Base-by-base conservation (phyloP, 2,888 invertebrate species). In the Resseliella maxima region DNA sequence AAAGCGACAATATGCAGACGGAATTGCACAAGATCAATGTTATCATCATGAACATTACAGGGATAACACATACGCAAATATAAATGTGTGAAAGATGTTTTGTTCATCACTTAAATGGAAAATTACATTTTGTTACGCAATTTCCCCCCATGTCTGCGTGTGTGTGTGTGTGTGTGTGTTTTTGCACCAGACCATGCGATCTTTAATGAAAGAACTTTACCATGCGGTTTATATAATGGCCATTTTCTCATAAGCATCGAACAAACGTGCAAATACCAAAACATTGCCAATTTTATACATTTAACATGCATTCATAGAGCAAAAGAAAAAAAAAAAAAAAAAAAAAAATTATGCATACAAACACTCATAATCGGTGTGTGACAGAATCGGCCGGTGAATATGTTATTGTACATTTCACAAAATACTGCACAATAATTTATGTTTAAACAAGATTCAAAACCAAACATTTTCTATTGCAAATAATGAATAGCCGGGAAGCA, bases 1-100 rank as follows among this genome's bases (percentile, higher is more conserved):
- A 72, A 31, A 31, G 59, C 21, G 8, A 15, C 31, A 31, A 72
- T 72, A 72, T 72, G 72, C 72, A 72, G 31, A 72, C 31, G 72
- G 72, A 72, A 72, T 72, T 72, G 72, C 72, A 72, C 72, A 72
- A 72, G 72, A 72, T 72, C 72, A 72, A 72, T 72, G 72, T 72
- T 72, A 72, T 72, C 72, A 72, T 72, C 59, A 59, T 59, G 24
- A 10, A 18, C 46, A 12, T 59, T 27, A 15, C 31, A 31, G 12
- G 18, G 8, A 50, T 15, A 50, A 15, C 2, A 18, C 46, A 18
- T 15, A 50, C 46, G 18, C 46, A 18, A 50, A 50, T 18, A 50
- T 50, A 50, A 50, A 41, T 41, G 41, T 41, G 46, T 21, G 72
- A 31, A n/a, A 72, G 27, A 72, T 72, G 72, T 72, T 72, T 72